These are phyloP conservation scores for Hyperoplus lanceolatus DNA, from an alignment of 2,797 vertebrate genomes.

Conservation along the genomic window DNA sequence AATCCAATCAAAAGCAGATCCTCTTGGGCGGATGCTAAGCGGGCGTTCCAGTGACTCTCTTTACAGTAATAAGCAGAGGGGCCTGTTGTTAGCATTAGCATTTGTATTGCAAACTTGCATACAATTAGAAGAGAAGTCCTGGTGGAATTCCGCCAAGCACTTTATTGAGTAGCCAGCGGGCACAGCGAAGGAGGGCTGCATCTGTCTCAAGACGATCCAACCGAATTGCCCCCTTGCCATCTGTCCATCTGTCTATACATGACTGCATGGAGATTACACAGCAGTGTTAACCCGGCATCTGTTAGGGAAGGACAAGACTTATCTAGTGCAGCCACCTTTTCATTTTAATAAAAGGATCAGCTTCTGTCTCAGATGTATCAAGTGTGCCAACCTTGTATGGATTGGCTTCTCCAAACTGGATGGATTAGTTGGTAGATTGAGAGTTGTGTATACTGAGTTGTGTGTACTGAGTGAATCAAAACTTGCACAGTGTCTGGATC, in stretches of 20 bases:
- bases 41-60: slow-evolving; percentile 59
- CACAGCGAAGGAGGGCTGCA: slow-evolving; percentile 54
- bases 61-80: slow-evolving; percentile 58
- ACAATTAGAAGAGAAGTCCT: slow-evolving; percentile 70
- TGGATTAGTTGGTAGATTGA: slow-evolving; percentile 26
- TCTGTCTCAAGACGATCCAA: slow-evolving; percentile 74
- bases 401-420: slow-evolving; percentile 31
- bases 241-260: slow-evolving; percentile 71
- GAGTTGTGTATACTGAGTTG: slow-evolving; percentile 14
- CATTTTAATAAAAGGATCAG: slow-evolving; percentile 45
- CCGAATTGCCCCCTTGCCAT: slow-evolving; percentile 65
- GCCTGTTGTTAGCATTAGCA: slow-evolving; percentile 74
- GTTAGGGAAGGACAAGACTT: slow-evolving; percentile 49
- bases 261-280: slow-evolving; percentile 57
- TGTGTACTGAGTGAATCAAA: slow-evolving; percentile 3
- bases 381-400: slow-evolving; percentile 24
- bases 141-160: slow-evolving; percentile 72
- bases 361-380: slow-evolving; percentile 25
- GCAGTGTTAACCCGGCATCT: slow-evolving; percentile 68
- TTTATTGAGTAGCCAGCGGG: slow-evolving; percentile 68
- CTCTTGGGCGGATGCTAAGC: slow-evolving; percentile 66
- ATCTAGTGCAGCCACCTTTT: slow-evolving; percentile 57
- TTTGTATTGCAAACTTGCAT: slow-evolving; percentile 79
- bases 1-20: slow-evolving; percentile 78
- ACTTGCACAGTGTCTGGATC: slow-evolving; percentile 3